These are phyloP conservation scores for Smutsia temminckii DNA, from an alignment of 2,797 vertebrate genomes.

Conservation along the genomic window DNA sequence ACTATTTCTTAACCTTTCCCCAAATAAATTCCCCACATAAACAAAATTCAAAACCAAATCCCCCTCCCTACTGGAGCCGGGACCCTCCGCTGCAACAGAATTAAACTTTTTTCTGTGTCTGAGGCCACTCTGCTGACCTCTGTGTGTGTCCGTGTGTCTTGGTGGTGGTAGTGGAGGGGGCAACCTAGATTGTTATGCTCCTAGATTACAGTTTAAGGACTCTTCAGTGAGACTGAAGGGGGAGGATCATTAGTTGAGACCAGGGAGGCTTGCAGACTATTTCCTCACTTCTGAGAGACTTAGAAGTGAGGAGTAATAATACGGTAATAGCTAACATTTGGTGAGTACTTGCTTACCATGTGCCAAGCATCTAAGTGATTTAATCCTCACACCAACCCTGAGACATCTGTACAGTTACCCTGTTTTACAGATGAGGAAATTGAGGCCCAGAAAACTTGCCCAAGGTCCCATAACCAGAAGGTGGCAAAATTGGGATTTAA, in stretches of 20 bases:
- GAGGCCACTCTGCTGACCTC: conserved; percentile 68
- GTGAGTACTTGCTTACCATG: conserved; percentile 1
- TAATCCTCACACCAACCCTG: neutral
- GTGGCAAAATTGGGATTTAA: neutral
- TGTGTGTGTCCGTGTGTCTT: conserved; percentile 45
- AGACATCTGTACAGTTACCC: neutral
- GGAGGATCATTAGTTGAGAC: neutral
- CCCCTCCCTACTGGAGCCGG: conserved; percentile 62
- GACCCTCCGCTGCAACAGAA: conserved; percentile 78
- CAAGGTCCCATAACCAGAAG: neutral
- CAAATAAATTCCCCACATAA: conserved; percentile 55
- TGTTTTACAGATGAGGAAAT: conserved; percentile 4
- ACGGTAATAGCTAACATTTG: conserved; percentile 5
- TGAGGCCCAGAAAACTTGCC: neutral
- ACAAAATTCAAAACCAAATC: conserved; percentile 77
- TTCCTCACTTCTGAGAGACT: neutral
- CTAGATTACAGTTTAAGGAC: neutral
- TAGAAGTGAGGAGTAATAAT: conserved; percentile 8
- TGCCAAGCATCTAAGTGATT: neutral
- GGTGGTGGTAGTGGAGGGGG: neutral
- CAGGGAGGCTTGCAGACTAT: neutral
- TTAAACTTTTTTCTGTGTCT: conserved; percentile 82
- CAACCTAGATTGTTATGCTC: neutral
- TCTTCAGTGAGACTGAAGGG: conserved; percentile 4
- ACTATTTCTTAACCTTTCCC: conserved; percentile 33